These are phyloP conservation scores for Tauraco erythrolophus DNA, from an alignment of 2,113 vertebrate species.

Conservation along the genomic window DNA sequence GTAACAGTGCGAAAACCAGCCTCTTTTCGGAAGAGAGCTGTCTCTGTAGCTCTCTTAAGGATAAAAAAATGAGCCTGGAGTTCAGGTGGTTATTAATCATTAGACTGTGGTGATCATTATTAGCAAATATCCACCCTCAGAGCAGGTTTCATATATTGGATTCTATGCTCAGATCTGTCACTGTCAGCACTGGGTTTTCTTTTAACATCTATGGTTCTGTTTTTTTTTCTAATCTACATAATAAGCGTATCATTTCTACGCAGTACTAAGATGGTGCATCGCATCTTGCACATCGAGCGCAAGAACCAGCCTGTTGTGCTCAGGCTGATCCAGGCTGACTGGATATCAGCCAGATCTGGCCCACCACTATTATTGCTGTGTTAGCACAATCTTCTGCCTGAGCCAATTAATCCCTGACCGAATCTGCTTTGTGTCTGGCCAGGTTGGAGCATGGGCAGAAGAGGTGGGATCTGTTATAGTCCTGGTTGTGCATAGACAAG, in stretches of 20 bases:
- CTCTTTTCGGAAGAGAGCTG: not conserved
- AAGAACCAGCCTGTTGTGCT: not conserved
- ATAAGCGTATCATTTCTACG: fast-evolving
- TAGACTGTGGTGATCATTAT: not conserved
- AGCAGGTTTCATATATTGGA: not conserved
- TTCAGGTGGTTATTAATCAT: not conserved
- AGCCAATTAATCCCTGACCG: constrained; percentile 5
- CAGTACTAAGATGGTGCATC: not conserved
- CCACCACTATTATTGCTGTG: not conserved
- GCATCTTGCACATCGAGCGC: fast-evolving
- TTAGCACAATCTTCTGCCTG: not conserved
- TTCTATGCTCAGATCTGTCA: not conserved
- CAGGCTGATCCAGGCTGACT: not conserved
- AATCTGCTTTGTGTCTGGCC: not conserved
- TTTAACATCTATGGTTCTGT: not conserved
- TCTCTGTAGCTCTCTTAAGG: not conserved
- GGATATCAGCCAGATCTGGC: not conserved
- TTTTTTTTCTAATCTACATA: not conserved
- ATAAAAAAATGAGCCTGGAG: not conserved
- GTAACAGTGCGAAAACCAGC: not conserved
- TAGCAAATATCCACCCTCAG: not conserved
- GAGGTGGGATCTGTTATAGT: not conserved
- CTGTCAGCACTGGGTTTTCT: not conserved
- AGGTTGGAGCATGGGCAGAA: not conserved
- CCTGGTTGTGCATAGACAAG: not conserved